These are phyloP conservation scores for Heliconius hortense DNA, from an alignment of 2,888 invertebrate genomes.

Conservation along the genomic window DNA sequence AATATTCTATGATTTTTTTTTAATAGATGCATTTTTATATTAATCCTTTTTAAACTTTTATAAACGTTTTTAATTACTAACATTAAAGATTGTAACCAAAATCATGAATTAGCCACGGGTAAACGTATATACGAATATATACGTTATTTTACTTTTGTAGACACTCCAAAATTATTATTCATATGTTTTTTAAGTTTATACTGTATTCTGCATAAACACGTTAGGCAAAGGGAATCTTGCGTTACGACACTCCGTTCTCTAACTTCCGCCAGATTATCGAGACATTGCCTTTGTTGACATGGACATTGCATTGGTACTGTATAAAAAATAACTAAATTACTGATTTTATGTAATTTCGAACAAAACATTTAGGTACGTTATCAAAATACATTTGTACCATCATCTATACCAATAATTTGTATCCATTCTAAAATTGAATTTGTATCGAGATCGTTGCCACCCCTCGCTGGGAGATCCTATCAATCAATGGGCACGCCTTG, in stretches of 20 bases:
- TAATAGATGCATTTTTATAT: too few species aligned
- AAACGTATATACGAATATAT: background rate
- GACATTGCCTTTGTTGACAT: too few species aligned
- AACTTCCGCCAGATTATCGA: too few species aligned
- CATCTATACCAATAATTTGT: conserved; percentile 21
- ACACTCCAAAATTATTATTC: too few species aligned
- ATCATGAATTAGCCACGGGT: background rate
- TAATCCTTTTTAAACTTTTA: too few species aligned
- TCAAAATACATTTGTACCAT: background rate
- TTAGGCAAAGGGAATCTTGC: too few species aligned
- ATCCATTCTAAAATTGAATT: conserved; percentile 36
- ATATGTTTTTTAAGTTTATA: too few species aligned
- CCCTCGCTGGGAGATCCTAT: conserved; percentile 51
- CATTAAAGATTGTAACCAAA: too few species aligned
- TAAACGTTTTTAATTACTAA: too few species aligned
- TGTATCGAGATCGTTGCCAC: conserved; percentile 39
- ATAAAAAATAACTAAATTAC: background rate
- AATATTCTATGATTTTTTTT: too few species aligned
- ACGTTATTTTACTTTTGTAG: background rate
- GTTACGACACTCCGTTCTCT: too few species aligned
- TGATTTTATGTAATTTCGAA: background rate
- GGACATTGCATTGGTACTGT: background rate
- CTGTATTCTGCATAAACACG: too few species aligned
- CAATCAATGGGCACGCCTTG: conserved; percentile 78
- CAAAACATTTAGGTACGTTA: background rate